Evolutionary conservation across 2,888 invertebrate species (phyloP).

Genomic region (Athrips mouffetella): DNA sequence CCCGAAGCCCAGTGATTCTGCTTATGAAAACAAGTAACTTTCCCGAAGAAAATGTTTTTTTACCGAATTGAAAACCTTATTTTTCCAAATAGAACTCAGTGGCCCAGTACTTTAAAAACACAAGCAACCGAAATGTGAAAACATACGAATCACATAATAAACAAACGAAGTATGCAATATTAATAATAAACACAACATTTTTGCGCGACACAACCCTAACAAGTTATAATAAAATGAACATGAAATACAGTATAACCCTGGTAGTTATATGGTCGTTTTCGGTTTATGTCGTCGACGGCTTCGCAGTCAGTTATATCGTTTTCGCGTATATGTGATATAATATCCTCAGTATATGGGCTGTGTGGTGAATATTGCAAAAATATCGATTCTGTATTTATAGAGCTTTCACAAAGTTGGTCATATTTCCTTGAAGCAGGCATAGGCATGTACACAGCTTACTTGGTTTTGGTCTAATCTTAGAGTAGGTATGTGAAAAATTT

Average conservation of each 20-base stretch:
- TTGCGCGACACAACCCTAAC: slow-evolving; percentile 9
- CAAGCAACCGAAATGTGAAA: neutral
- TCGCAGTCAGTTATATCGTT: slow-evolving; percentile 38
- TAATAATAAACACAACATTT: slow-evolving; percentile 4
- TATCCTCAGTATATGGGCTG: slow-evolving; percentile 1
- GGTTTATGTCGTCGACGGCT: slow-evolving; percentile 39
- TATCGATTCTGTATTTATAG: neutral
- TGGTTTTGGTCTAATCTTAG: too few relatives aligned
- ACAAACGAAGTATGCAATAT: neutral
- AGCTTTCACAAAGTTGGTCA: too few relatives aligned
- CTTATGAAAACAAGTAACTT: too few relatives aligned
- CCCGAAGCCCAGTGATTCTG: too few relatives aligned
- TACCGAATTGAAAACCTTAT: too few relatives aligned
- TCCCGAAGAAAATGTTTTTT: too few relatives aligned
- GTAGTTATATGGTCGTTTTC: slow-evolving; percentile 36
- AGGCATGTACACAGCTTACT: too few relatives aligned
- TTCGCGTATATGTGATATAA: slow-evolving; percentile 30
- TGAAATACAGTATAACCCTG: slow-evolving; percentile 38
- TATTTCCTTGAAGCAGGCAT: too few relatives aligned
- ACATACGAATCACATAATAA: neutral
- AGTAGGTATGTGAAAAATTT: too few relatives aligned
- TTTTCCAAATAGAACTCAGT: too few relatives aligned
- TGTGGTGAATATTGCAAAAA: slow-evolving; percentile 6
- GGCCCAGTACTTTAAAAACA: too few relatives aligned
- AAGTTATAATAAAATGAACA: slow-evolving; percentile 36